These are phyloP conservation scores for Hippasteria phrygiana DNA, from an alignment of 53 echinoderm and acorn worm species.

Conservation along the genomic window DNA sequence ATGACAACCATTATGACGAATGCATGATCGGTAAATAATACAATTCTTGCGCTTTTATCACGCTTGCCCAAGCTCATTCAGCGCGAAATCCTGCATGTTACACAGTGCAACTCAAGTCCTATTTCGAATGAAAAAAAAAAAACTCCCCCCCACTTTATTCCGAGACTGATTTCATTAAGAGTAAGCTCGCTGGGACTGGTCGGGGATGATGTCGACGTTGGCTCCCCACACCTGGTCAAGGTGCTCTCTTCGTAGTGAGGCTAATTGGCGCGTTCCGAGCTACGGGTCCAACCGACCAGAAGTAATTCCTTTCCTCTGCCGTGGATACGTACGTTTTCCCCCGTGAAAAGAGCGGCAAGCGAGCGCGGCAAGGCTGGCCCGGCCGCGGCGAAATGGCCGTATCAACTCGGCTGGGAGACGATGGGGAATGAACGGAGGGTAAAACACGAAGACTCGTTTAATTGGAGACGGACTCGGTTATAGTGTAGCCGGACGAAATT, in stretches of 20 bases:
- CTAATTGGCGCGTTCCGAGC: slow-evolving; percentile 56
- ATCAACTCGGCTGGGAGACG: slow-evolving; percentile 20
- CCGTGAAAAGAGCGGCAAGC: neutral
- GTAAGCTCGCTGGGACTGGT: neutral
- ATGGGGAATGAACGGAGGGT: neutral
- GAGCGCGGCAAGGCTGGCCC: neutral
- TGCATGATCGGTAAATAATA: slow-evolving; percentile 39
- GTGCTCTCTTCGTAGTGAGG: slow-evolving; percentile 46
- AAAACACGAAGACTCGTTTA: neutral
- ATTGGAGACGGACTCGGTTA: too few species aligned
- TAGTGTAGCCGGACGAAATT: too few species aligned
- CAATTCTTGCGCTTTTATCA: slow-evolving; percentile 28
- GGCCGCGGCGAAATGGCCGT: slow-evolving; percentile 29
- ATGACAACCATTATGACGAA: neutral
- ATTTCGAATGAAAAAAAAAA: neutral
- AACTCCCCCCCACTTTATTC: neutral
- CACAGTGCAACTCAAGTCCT: neutral
- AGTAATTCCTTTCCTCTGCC: slow-evolving; percentile 40
- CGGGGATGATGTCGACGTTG: neutral
- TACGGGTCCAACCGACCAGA: slow-evolving; percentile 46
- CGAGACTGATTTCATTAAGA: slow-evolving; percentile 59
- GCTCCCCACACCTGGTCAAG: slow-evolving; percentile 61
- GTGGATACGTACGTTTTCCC: neutral
- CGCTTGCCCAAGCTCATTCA: slow-evolving; percentile 29
- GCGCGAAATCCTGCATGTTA: slow-evolving; percentile 30